Percentiles rank a stretch among this genome's conserved stretches.
phyloP scores from a whole-genome alignment of 2,113 vertebrate species.

The Mustelus asterias region DNA sequence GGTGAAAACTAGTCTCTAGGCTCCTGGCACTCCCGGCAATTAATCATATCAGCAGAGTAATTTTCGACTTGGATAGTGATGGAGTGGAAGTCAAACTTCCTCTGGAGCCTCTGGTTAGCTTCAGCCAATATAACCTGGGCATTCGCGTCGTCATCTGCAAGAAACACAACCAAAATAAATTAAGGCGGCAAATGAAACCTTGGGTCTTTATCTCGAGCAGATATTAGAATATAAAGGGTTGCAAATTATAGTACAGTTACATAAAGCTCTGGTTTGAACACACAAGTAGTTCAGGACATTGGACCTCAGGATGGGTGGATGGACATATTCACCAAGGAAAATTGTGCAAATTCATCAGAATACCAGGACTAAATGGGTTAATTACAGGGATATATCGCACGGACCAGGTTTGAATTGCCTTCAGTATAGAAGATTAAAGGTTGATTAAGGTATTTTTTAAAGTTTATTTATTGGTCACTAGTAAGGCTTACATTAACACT shows the following conservation, averaged over 20 bases:
- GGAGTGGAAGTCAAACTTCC: constrained; percentile 62
- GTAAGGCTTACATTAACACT: too few relatives aligned
- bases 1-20: constrained; percentile 53
- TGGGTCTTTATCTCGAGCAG: background rate
- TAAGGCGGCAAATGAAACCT: background rate
- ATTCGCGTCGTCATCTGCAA: constrained; percentile 51
- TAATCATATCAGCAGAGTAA: constrained; percentile 69
- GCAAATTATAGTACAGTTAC: too few relatives aligned
- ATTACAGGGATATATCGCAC: too few relatives aligned
- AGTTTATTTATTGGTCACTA: too few relatives aligned
- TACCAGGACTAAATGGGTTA: background rate
- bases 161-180: background rate
- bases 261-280: background rate
- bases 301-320: background rate
- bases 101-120: constrained; percentile 55
- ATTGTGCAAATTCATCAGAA: background rate
- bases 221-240: background rate
- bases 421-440: background rate
- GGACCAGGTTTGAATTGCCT: background rate
- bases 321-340: too few relatives aligned
- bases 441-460: background rate
- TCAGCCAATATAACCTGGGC: constrained; percentile 62
- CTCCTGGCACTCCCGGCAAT: constrained; percentile 60
- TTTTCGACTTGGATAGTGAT: constrained; percentile 71
- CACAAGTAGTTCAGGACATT: background rate